Percentiles rank a stretch among this genome's conserved stretches.
phyloP scores from a whole-genome alignment of 2,113 vertebrate species.

The Jaculus jaculus region DNA sequence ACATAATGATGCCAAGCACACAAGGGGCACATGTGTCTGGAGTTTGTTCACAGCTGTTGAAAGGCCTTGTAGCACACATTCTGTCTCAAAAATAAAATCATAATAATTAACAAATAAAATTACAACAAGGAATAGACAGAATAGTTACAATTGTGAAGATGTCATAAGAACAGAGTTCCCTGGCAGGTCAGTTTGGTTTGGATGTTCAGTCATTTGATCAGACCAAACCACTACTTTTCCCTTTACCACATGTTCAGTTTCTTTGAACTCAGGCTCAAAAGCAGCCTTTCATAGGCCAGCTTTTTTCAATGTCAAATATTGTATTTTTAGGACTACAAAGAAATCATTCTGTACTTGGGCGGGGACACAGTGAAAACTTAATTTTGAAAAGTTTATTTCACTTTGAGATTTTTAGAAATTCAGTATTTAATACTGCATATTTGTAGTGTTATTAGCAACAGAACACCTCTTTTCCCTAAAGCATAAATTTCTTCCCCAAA shows the following conservation, averaged over 20 bases:
- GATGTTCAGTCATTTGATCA: constrained; percentile 85
- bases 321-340: constrained; percentile 88
- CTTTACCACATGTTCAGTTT: constrained; percentile 91
- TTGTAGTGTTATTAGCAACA: neutral
- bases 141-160: constrained; percentile 90
- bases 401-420: neutral
- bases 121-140: constrained; percentile 89
- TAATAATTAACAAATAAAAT: constrained; percentile 78
- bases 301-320: constrained; percentile 82
- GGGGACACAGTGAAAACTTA: neutral
- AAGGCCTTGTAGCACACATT: too few species aligned
- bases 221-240: constrained; percentile 95
- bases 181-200: constrained; percentile 63
- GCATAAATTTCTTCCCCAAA: neutral
- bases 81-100: too few species aligned
- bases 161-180: constrained; percentile 85
- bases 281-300: constrained; percentile 81
- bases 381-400: constrained; percentile 6
- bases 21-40: too few species aligned
- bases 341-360: constrained; percentile 85
- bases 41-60: too few species aligned
- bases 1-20: too few species aligned
- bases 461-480: neutral
- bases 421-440: constrained; percentile 23
- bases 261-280: constrained; percentile 85